A percentile compares a stretch with the other conserved stretches of the same genome.
These are phyloP conservation scores for Bradypodion ventrale DNA, from an alignment of 2,797 vertebrate genomes.

Conservation along the genomic window DNA sequence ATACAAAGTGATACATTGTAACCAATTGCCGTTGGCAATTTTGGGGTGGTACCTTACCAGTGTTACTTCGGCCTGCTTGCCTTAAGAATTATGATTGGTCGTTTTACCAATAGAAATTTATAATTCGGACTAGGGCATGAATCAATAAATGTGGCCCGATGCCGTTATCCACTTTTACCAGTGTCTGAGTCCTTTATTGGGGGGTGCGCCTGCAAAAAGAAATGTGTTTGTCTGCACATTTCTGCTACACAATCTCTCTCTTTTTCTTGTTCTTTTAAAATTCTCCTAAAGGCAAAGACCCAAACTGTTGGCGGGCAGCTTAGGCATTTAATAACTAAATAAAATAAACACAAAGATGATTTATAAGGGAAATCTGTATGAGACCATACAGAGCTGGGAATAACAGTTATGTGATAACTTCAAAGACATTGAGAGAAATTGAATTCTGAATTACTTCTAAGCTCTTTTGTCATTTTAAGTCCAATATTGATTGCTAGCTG, in stretches of 20 bases:
- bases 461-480: constrained; percentile 36
- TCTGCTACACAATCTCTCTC: background rate
- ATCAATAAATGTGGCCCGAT: too few relatives aligned
- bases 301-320: constrained; percentile 10
- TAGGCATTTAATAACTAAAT: constrained; percentile 7
- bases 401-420: constrained; percentile 18
- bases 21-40: too few relatives aligned
- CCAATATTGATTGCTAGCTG: background rate
- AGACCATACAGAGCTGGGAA: constrained; percentile 2
- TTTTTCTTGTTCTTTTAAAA: background rate
- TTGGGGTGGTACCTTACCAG: too few relatives aligned
- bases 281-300: background rate
- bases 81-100: too few relatives aligned
- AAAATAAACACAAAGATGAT: constrained; percentile 4
- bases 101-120: too few relatives aligned
- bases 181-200: too few relatives aligned
- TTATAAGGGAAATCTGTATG: background rate
- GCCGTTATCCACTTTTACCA: too few relatives aligned
- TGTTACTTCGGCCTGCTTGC: too few relatives aligned
- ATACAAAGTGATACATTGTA: too few relatives aligned
- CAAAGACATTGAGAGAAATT: constrained; percentile 31
- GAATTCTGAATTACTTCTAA: constrained; percentile 31
- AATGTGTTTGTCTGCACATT: background rate
- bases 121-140: too few relatives aligned
- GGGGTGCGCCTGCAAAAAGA: too few relatives aligned